A percentile compares a stretch with the other conserved stretches of the same genome.
Conservation (phyloP, 2,888 invertebrate genomes). For the Acanthopleura granulata region DNA sequence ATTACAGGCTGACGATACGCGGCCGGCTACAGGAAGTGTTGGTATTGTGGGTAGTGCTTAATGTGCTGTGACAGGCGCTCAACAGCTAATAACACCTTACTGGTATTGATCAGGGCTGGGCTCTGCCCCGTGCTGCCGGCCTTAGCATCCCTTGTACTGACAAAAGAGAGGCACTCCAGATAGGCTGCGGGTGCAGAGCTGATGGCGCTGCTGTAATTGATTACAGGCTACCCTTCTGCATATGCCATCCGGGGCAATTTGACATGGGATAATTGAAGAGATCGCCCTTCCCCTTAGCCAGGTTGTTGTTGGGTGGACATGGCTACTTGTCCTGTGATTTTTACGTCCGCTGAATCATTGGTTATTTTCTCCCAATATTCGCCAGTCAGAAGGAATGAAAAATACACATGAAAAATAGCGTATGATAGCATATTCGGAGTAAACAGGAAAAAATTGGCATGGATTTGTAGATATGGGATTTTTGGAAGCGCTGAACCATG, state of each 20-base stretch:
- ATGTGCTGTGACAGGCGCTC: slow-evolving; percentile 9
- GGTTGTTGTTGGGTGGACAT: too few species aligned
- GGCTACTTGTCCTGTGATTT: too few species aligned
- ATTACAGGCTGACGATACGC: background rate
- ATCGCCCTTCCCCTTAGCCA: background rate
- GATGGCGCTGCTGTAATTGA: background rate
- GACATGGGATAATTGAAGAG: background rate
- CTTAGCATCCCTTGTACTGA: background rate
- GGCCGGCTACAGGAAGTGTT: slow-evolving; percentile 8
- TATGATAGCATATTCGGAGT: too few species aligned
- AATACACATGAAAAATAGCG: too few species aligned
- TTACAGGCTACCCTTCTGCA: background rate
- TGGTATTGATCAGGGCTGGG: slow-evolving; percentile 4
- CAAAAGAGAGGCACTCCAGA: slow-evolving; percentile 8
- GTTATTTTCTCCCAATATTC: too few species aligned
- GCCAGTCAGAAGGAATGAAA: too few species aligned
- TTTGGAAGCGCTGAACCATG: too few species aligned
- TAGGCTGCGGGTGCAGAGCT: background rate
- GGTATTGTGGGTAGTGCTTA: slow-evolving; percentile 18
- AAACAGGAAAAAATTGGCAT: too few species aligned
- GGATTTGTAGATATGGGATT: too few species aligned
- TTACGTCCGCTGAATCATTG: too few species aligned
- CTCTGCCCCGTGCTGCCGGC: background rate
- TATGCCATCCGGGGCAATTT: background rate
- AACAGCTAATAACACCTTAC: slow-evolving; percentile 11